phyloP scores from a whole-genome alignment of 2,888 invertebrate genomes.

The Tenthredo scrophulariae region DNA sequence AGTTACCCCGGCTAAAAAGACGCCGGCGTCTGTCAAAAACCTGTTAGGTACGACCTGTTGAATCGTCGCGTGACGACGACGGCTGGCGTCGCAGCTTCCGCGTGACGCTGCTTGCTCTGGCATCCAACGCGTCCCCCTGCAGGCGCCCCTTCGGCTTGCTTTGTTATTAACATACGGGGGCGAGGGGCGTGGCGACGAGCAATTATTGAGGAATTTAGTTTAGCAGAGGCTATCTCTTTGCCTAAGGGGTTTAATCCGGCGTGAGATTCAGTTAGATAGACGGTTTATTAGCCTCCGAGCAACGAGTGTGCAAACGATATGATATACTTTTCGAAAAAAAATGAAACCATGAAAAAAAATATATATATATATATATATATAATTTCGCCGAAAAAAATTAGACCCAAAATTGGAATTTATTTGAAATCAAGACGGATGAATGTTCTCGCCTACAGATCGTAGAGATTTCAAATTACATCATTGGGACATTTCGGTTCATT shows the following conservation, averaged over 20 bases:
- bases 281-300: background rate
- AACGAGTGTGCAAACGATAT: background rate
- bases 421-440: background rate
- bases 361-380: no score
- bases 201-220: conserved; percentile 51
- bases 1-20: conserved; percentile 44
- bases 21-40: conserved; percentile 53
- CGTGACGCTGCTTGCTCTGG: conserved; percentile 36
- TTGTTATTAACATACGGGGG: conserved; percentile 52
- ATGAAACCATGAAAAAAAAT: background rate
- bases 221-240: conserved; percentile 18
- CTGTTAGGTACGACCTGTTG: conserved; percentile 45
- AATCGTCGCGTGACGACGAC: conserved; percentile 54
- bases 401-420: no score
- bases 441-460: background rate
- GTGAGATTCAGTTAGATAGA: conserved; percentile 38
- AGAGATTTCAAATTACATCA: conserved; percentile 12
- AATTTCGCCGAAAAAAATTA: background rate
- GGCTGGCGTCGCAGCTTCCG: conserved; percentile 52
- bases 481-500: background rate
- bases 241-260: conserved; percentile 32
- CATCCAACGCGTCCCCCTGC: conserved; percentile 30
- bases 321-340: background rate
- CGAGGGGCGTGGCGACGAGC: conserved; percentile 41
- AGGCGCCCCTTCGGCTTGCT: conserved; percentile 45